Evolutionary conservation across 1,140 invertebrate genomes (phyloP).

Genomic region (Trichonephila clavipes): DNA sequence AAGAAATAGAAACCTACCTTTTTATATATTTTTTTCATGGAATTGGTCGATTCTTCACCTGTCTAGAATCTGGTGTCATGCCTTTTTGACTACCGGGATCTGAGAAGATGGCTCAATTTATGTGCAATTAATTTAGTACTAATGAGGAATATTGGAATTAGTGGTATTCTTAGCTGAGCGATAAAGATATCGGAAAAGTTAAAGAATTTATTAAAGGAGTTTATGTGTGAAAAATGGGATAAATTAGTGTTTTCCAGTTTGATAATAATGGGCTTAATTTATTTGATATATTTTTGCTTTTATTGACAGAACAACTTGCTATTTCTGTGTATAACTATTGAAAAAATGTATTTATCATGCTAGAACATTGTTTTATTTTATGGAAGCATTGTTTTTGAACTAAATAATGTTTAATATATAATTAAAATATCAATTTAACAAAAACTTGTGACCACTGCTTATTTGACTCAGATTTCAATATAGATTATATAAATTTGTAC

Average conservation of each 20-base stretch:
- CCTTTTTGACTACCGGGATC: background rate
- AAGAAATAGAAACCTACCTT: slow-evolving; percentile 65
- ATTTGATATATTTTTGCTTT: background rate
- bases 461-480: no score
- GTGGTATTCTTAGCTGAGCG: background rate
- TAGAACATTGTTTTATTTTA: no score
- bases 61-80: background rate
- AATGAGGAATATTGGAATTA: slow-evolving; percentile 8
- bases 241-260: background rate
- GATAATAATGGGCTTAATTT: background rate
- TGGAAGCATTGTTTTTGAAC: no score
- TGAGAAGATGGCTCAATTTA: slow-evolving; percentile 46
- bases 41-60: slow-evolving; percentile 63
- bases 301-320: no score
- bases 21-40: slow-evolving; percentile 43
- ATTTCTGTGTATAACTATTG: no score
- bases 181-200: background rate
- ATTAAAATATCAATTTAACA: no score
- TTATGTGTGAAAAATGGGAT: background rate
- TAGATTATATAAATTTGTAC: no score
- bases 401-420: no score
- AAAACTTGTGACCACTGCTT: no score
- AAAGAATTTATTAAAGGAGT: background rate
- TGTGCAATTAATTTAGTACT: background rate
- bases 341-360: no score